Conservation (phyloP, 2,888 invertebrate species). For the Coleophora flavipennella region DNA sequence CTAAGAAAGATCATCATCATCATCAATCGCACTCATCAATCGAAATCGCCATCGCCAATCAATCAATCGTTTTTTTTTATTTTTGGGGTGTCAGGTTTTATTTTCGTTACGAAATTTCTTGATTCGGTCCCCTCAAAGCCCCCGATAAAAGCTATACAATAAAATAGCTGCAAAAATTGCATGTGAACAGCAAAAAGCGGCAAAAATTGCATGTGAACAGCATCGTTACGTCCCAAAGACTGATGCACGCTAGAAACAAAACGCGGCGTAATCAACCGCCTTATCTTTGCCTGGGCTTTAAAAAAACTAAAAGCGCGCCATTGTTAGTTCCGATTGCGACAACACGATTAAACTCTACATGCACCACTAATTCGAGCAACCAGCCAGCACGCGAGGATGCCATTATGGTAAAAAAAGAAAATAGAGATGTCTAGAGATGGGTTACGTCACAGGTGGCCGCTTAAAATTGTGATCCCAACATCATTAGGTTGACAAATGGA, state of each 20-base stretch:
- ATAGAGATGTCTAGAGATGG: slow-evolving; percentile 31
- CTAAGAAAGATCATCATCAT: no score
- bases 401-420: slow-evolving; percentile 38
- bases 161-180: no score
- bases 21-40: no score
- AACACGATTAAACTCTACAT: slow-evolving; percentile 40
- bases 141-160: no score
- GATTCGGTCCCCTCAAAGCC: no score
- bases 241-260: slow-evolving; percentile 38
- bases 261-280: slow-evolving; percentile 36
- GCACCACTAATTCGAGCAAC: slow-evolving; percentile 43
- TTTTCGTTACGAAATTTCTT: no score
- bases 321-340: slow-evolving; percentile 51
- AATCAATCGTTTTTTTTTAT: no score
- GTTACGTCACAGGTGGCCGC: slow-evolving; percentile 29
- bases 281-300: slow-evolving; percentile 32
- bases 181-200: no score
- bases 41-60: no score
- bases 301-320: slow-evolving; percentile 36
- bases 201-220: slow-evolving; percentile 11
- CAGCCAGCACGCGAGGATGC: slow-evolving; percentile 44
- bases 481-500: slow-evolving; percentile 66
- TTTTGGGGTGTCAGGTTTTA: no score
- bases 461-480: slow-evolving; percentile 50
- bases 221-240: slow-evolving; percentile 17